Evolutionary conservation across 2,797 vertebrate genomes (phyloP), one percentile per base, ranked within the genome.

Genomic region (Pelobates cultripes): DNA sequence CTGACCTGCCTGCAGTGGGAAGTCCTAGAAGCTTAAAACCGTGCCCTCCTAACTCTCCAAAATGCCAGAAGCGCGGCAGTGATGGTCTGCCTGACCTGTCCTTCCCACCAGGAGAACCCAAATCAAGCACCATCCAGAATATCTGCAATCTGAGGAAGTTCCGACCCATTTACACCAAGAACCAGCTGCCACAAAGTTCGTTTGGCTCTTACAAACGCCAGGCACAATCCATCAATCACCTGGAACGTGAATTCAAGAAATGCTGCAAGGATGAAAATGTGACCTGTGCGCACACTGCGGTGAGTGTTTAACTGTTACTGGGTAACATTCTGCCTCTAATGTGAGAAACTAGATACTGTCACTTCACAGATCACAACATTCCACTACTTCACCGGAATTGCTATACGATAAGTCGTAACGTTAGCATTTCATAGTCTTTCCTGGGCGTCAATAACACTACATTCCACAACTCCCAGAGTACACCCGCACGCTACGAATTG

Each of bases 51-150:
- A 3, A 3, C 2, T 75, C 64, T 8, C 73, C 72, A 0, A 61
- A 60, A 9, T 70, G 74, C 66, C 64, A 12, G 4, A 57, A 70
- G 0, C 45, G 3, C 40, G 3, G 9, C 10, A 80, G 3, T n/a
- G 41, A 4, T 7, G 17, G 6, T 41, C 15, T 75, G 2, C 73
- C 68, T 0, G 70, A 87, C 28, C 13, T 89, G 78, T 83, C 88
- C 3, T 92, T 93, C 5, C 92, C 92, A 0, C 91, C 92, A 0
- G 91, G 88, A 0, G 72, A 83, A 2, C 93, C 93, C 84, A 90
- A 88, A 0, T 4, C 12, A 2, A 1, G 82, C 85, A 94, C 93
- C 55, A 3, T 93, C 78, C 87, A 73, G 66, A 92, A 92, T 70
- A 90, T 94, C 76, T 94, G 93, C 81, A 77, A 77, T 3, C 41